Evolutionary conservation across 2,888 invertebrate genomes (phyloP), one percentile per base, ranked within the genome.

Genomic region (Meandrusa payeni): DNA sequence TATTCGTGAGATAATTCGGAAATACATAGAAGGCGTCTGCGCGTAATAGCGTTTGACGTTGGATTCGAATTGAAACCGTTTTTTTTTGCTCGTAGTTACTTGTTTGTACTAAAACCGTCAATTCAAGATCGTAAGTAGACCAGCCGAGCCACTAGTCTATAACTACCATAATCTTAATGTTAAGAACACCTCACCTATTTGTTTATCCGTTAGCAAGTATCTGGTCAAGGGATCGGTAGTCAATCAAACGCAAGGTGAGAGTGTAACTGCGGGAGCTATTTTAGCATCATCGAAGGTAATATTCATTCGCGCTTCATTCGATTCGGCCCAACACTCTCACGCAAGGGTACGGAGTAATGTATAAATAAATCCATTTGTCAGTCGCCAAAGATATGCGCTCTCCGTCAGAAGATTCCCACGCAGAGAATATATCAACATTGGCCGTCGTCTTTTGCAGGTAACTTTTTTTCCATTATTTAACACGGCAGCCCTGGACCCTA

Each of bases 191-290:
- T 57, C 59, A 75, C 61, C 58, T 74, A 74, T 75, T 78, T 81
- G 69, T 64, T 69, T 75, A 72, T 71, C 66, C 68, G 75, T 80
- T 77, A 76, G 66, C 79, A 73, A 74, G 73, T 80, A 81, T 87
- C 85, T 87, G 86, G 87, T 86, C 83, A 79, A 78, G 81, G 76
- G 79, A 85, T 86, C 81, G 79, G 86, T 86, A 85, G 83, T 87
- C 85, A 86, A 87, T 87, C 86, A 87, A 85, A 85, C 71, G 81
- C 87, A 87, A 87, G 87, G 87, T 81, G 79, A 87, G 80, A 85
- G 85, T 82, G 73, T 78, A 76, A 82, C 78, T 77, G 74, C 64
- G 69, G 62, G 62, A 69, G 80, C 83, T 86, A 87, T 87, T 87
- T 87, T 85, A 81, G 81, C 81, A 78, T 74, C 78, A 78, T 78